Percentiles rank a stretch among this genome's conserved stretches.
Evolutionary conservation across 2,888 invertebrate genomes (phyloP).

Genomic region (Gymnosoma rotundatum): DNA sequence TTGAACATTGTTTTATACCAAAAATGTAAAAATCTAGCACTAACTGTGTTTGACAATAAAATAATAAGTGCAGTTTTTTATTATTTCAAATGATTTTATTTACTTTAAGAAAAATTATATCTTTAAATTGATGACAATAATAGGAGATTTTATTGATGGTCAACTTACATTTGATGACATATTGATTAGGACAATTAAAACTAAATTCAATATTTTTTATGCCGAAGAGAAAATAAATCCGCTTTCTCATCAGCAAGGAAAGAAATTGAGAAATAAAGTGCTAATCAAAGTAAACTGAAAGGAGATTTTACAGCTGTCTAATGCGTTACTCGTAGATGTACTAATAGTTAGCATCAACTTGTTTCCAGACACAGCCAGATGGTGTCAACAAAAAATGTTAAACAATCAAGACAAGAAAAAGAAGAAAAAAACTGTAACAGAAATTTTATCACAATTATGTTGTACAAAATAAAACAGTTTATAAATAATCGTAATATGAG

Average conservation of each 20-base stretch:
- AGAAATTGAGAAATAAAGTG: neutral
- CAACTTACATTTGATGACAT: no score
- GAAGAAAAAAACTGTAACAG: neutral
- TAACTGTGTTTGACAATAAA: neutral
- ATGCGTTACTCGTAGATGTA: constrained; percentile 25
- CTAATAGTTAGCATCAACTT: constrained; percentile 10
- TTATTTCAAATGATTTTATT: neutral
- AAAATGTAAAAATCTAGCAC: neutral
- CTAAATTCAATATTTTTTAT: no score
- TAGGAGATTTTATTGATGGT: no score
- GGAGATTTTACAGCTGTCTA: constrained; percentile 54
- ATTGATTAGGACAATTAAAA: no score
- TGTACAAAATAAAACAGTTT: neutral
- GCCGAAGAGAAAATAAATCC: no score
- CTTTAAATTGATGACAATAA: no score
- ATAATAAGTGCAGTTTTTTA: neutral
- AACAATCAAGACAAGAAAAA: constrained; percentile 30
- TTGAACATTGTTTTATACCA: no score
- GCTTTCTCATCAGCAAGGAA: no score
- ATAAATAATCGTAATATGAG: no score
- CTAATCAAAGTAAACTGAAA: constrained; percentile 54
- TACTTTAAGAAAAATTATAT: neutral
- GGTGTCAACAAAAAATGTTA: constrained; percentile 59
- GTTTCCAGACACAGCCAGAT: constrained; percentile 20
- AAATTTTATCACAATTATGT: no score